Evolutionary conservation across 2,888 invertebrate genomes (phyloP), one percentile per base, ranked within the genome.

Genomic region (Drosophila austrosaltans): DNA sequence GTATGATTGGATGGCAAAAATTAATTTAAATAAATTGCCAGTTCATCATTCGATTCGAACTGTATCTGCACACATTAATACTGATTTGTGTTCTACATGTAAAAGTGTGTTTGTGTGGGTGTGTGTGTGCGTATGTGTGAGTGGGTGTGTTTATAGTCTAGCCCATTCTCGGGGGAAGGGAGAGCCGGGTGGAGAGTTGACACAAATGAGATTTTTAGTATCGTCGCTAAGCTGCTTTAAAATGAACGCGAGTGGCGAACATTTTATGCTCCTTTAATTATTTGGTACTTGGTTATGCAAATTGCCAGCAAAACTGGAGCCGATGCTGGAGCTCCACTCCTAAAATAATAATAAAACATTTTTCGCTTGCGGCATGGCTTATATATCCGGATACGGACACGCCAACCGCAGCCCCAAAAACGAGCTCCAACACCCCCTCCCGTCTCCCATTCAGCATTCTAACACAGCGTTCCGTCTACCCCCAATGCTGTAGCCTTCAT

Each of bases 231-330:
- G 48, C 48, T 48, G 48, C 48, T 48, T 48, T 48, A 48, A 48
- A 48, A 48, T 48, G 48, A 48, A 48, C 48, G 25, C 48, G 25
- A 48, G 7, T 39, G 22, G 10, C 44, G 5, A 30, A 12, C 48
- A 48, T 32, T 20, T 44, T 44, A 53, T 53, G 53, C 44, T 71
- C 30, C 58, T 66, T 72, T 79, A 79, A 78, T 78, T 79, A 76
- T 76, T 60, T 63, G 67, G 60, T 72, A 70, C 77, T 76, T 68
- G 79, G 56, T 59, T 76, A 78, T 76, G 78, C 67, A 79, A 78
- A 78, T 78, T 76, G 42, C 66, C 68, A 69, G 63, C 62, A 56
- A 39, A 48, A 48, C 25, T 48, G 22, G 10, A 59, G 48, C n/a
- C 10, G 72, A 36, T 42, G 60, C 3, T 40, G 40, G 40, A 1